Percentiles rank a stretch among this genome's conserved stretches.
phyloP scores from a whole-genome alignment of 2,888 invertebrate species.

The Sarcophaga rosellei region DNA sequence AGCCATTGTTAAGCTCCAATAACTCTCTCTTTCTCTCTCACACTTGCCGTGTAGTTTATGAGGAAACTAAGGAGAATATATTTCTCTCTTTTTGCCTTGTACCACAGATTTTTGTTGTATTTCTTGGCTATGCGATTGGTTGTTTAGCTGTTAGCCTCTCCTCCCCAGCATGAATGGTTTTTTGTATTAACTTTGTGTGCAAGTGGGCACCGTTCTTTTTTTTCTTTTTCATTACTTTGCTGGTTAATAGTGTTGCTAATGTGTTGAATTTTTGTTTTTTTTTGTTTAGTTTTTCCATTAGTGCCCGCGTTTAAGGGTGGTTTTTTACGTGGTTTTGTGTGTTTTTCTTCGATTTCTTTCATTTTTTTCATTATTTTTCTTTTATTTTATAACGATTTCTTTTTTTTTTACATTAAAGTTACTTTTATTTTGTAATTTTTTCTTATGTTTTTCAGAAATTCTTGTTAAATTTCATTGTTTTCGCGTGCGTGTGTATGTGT shows the following conservation, averaged over 20 bases:
- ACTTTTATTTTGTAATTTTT: conserved; percentile 19
- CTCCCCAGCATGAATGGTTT: conserved; percentile 50
- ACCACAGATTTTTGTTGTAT: not conserved
- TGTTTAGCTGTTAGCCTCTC: conserved; percentile 67
- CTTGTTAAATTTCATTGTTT: conserved; percentile 7
- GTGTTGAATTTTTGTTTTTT: not conserved
- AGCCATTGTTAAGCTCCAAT: not conserved
- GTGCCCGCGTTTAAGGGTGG: not conserved
- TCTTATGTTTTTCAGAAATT: conserved; percentile 43
- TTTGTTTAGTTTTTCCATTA: not conserved
- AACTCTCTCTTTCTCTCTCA: not conserved
- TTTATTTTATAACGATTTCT: conserved; percentile 35
- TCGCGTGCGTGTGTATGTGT: not conserved
- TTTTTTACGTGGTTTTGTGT: not conserved
- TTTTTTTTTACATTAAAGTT: conserved; percentile 55
- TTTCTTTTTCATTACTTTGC: not conserved
- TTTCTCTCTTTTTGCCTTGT: conserved; percentile 42
- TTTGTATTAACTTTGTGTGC: not conserved
- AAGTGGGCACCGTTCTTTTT: conserved; percentile 26
- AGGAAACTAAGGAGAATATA: not conserved
- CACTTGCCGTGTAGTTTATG: not conserved
- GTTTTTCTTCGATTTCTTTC: conserved; percentile 2
- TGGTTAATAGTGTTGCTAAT: conserved; percentile 33
- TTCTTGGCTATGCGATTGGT: conserved; percentile 68
- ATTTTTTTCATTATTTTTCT: conserved; percentile 36